These are phyloP conservation scores for Ashinkailepas kermadecensis DNA, from an alignment of 2,888 invertebrate genomes.

Conservation along the genomic window DNA sequence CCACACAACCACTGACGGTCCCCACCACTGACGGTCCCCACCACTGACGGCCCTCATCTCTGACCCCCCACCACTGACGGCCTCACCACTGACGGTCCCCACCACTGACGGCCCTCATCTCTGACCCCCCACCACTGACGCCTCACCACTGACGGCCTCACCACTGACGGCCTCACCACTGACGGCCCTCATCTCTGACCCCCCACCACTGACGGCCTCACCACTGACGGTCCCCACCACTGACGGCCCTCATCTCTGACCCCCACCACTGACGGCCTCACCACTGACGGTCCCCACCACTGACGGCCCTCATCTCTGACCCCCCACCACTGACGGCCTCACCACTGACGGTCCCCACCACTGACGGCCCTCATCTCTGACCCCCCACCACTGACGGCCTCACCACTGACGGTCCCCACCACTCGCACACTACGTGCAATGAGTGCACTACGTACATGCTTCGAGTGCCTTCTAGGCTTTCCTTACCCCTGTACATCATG, in stretches of 20 bases:
- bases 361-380: not conserved
- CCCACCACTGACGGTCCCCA: not conserved
- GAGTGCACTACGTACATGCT: too few relatives aligned
- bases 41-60: not conserved
- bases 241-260: not conserved
- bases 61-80: not conserved
- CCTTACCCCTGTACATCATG: too few relatives aligned
- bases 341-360: not conserved
- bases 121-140: not conserved
- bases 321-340: not conserved
- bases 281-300: not conserved
- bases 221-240: not conserved
- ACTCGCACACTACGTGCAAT: too few relatives aligned
- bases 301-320: not conserved
- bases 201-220: not conserved
- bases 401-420: not conserved
- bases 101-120: not conserved
- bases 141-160: not conserved
- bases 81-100: too few relatives aligned
- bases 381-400: not conserved
- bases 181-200: not conserved
- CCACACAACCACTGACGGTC: not conserved
- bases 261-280: not conserved
- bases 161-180: not conserved
- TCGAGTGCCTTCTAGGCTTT: too few relatives aligned